A percentile compares a stretch with the other conserved stretches of the same genome.
Conservation (phyloP, 2,888 invertebrate species). For the Dyspetes luteomarginatus region DNA sequence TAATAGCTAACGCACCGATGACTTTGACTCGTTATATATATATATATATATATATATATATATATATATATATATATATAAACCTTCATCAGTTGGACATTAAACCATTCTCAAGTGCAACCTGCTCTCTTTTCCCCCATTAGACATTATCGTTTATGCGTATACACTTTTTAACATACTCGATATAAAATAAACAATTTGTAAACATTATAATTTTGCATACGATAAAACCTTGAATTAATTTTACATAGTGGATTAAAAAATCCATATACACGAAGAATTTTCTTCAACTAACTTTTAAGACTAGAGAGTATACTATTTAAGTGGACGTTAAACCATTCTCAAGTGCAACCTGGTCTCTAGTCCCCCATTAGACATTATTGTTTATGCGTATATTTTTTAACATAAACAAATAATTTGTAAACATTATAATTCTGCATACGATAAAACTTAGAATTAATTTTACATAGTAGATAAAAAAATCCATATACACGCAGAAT, state of each 20-base stretch:
- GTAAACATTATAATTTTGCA: constrained; percentile 19
- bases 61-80: constrained; percentile 14
- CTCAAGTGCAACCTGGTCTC: constrained; percentile 42
- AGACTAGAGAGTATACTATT: background rate
- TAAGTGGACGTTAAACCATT: background rate
- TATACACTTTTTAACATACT: background rate
- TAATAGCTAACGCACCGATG: constrained; percentile 65
- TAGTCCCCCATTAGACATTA: constrained; percentile 27
- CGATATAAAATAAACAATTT: constrained; percentile 13
- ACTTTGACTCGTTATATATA: constrained; percentile 59
- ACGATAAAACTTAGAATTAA: constrained; percentile 19
- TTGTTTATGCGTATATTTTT: background rate
- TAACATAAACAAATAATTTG: constrained; percentile 15
- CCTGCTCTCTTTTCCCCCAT: constrained; percentile 42
- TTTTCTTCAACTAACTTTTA: background rate
- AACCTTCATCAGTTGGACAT: constrained; percentile 42
- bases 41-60: background rate
- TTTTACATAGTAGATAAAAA: background rate
- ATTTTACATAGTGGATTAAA: background rate
- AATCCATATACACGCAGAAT: background rate
- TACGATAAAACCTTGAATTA: constrained; percentile 17
- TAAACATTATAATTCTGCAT: constrained; percentile 16
- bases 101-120: constrained; percentile 59
- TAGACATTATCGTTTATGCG: constrained; percentile 8
- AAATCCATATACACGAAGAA: background rate